phyloP scores from a whole-genome alignment of 2,113 vertebrate genomes.

The Tor tambroides region DNA sequence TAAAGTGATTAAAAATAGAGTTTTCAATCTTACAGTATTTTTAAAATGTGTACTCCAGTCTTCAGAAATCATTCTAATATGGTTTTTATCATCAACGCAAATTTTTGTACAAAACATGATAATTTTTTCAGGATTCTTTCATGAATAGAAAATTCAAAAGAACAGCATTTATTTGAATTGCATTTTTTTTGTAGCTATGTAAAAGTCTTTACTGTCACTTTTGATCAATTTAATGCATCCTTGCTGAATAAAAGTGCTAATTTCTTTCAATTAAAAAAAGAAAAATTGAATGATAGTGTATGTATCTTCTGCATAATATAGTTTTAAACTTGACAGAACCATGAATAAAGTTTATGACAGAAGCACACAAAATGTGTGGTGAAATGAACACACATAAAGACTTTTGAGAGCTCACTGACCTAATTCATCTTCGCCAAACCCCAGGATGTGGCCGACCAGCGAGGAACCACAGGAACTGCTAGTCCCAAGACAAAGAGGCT shows the following conservation, averaged over 20 bases:
- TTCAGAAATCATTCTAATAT: too few relatives aligned
- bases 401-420: constrained; percentile 75
- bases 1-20: neutral
- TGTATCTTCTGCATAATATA: neutral
- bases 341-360: neutral
- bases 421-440: constrained; percentile 97
- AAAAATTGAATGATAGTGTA: neutral
- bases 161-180: too few relatives aligned
- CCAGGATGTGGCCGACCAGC: constrained; percentile 89
- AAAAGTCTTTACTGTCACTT: too few relatives aligned
- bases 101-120: too few relatives aligned
- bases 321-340: neutral
- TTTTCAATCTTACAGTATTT: neutral
- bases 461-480: constrained; percentile 85
- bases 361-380: neutral
- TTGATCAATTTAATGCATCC: too few relatives aligned
- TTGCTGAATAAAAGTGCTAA: too few relatives aligned
- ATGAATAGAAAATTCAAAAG: too few relatives aligned
- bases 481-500: constrained; percentile 89
- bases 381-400: neutral
- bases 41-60: neutral
- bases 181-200: too few relatives aligned
- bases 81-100: too few relatives aligned
- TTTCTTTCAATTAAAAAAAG: too few relatives aligned
- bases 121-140: too few relatives aligned